Conservation (phyloP, 2,888 invertebrate species). For the Parnassius glacialis region DNA sequence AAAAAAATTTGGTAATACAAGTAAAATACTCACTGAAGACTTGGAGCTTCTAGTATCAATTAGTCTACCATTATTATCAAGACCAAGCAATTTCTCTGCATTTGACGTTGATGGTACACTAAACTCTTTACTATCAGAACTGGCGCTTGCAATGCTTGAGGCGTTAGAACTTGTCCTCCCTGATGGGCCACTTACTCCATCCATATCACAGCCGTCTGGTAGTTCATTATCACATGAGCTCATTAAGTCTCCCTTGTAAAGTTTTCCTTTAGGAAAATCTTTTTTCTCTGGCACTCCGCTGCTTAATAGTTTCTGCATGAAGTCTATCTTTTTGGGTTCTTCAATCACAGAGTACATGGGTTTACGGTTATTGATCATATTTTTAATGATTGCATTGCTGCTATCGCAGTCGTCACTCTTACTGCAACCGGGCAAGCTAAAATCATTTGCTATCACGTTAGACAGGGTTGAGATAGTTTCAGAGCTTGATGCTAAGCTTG, state of each 20-base stretch:
- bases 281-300: conserved; percentile 64
- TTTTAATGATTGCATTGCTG: conserved; percentile 63
- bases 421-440: conserved; percentile 66
- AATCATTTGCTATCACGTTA: conserved; percentile 53
- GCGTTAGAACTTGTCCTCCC: conserved; percentile 65
- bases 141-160: conserved; percentile 63
- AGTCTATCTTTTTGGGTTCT: conserved; percentile 54
- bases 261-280: conserved; percentile 67
- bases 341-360: conserved; percentile 43
- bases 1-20: too few relatives aligned
- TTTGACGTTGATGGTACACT: conserved; percentile 70
- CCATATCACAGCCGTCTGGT: conserved; percentile 48
- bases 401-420: conserved; percentile 57
- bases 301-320: conserved; percentile 68
- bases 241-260: conserved; percentile 63
- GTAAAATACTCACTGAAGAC: conserved; percentile 45
- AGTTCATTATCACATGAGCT: conserved; percentile 49
- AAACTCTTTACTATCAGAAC: conserved; percentile 65
- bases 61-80: conserved; percentile 51
- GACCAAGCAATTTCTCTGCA: conserved; percentile 66
- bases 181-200: conserved; percentile 50
- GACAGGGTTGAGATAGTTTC: conserved; percentile 67
- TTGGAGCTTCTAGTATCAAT: conserved; percentile 52
- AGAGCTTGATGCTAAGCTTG: conserved; percentile 66
- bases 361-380: conserved; percentile 58